Evolutionary conservation across 2,888 invertebrate genomes (phyloP).

Genomic region (Trissolcus japonicus): DNA sequence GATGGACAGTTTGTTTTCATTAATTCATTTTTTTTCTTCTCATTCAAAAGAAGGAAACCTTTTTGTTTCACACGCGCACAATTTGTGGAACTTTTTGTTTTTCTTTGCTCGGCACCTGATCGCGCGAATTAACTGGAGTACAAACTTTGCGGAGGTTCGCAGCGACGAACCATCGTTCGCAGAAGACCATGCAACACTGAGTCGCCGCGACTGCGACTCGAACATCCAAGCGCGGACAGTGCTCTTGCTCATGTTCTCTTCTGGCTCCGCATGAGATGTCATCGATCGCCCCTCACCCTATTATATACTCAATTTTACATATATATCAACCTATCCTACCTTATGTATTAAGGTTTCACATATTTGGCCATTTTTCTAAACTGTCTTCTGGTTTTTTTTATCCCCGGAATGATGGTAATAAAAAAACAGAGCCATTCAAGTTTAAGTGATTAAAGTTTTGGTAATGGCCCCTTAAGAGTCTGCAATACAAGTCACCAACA

Average conservation of each 20-base stretch:
- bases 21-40: too few relatives aligned
- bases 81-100: conserved; percentile 19
- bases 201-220: conserved; percentile 30
- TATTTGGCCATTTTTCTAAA: neutral
- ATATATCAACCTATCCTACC: neutral
- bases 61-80: conserved; percentile 12
- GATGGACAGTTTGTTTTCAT: too few relatives aligned
- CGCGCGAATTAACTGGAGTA: conserved; percentile 43
- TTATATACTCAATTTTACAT: conserved; percentile 39
- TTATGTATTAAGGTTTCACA: conserved; percentile 6
- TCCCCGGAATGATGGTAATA: neutral
- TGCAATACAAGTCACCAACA: conserved; percentile 10
- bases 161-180: conserved; percentile 41
- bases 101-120: conserved; percentile 41
- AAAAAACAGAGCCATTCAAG: neutral
- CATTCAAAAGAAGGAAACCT: neutral
- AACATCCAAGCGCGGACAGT: conserved; percentile 34
- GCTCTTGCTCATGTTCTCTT: conserved; percentile 55
- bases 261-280: conserved; percentile 64
- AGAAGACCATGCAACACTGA: conserved; percentile 52
- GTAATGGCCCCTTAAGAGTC: conserved; percentile 11
- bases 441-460: conserved; percentile 22
- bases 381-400: neutral
- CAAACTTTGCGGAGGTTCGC: conserved; percentile 27
- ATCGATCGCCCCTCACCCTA: conserved; percentile 65